These are phyloP conservation scores for Pygathrix nemaeus DNA, from an alignment of 2,113 vertebrate genomes.

Conservation along the genomic window DNA sequence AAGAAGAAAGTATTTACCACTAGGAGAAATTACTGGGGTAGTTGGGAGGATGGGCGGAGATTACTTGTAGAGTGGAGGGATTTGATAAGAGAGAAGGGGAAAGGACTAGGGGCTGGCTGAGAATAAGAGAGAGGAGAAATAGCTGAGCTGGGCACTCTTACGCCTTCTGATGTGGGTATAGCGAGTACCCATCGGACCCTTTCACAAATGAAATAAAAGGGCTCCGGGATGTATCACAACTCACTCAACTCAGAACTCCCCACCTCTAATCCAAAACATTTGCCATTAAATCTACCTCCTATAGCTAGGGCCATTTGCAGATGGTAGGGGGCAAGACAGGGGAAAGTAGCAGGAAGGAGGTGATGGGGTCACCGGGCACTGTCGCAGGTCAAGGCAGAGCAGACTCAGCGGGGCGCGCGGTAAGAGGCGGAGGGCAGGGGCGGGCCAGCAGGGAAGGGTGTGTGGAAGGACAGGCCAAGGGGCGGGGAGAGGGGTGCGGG, in stretches of 20 bases:
- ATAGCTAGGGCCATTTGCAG: not conserved
- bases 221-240: too few species aligned
- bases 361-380: not conserved
- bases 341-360: not conserved
- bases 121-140: not conserved
- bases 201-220: not conserved
- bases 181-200: not conserved
- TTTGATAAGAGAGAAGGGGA: not conserved
- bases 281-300: not conserved
- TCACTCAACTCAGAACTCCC: not conserved
- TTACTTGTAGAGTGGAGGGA: not conserved
- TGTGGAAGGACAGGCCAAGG: not conserved
- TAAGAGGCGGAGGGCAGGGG: not conserved
- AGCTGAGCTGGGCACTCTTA: not conserved
- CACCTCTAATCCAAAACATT: not conserved
- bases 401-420: not conserved
- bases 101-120: too few species aligned
- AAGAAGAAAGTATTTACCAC: not conserved
- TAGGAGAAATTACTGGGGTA: not conserved
- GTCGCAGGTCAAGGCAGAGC: not conserved
- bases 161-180: not conserved
- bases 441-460: not conserved
- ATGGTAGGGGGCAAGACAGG: too few species aligned
- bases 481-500: slow-evolving; percentile 31
- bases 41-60: not conserved